A percentile compares a stretch with the other conserved stretches of the same genome.
phyloP scores from a whole-genome alignment of 2,888 invertebrate genomes.

The Plemyria rubiginata region DNA sequence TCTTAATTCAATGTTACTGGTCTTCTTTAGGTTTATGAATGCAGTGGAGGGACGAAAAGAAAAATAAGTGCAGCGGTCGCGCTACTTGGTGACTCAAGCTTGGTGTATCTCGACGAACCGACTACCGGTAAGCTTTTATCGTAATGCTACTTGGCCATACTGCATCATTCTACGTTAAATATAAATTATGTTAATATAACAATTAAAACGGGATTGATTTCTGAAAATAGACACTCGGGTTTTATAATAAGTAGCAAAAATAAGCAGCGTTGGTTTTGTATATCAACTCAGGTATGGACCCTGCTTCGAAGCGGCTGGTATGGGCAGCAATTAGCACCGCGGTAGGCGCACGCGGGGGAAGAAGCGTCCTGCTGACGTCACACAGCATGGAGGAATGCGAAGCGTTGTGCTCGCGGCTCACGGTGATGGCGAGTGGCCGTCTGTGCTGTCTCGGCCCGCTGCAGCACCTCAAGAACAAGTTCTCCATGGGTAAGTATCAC shows the following conservation, averaged over 20 bases:
- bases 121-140: conserved; percentile 61
- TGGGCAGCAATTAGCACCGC: conserved; percentile 89
- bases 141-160: background rate
- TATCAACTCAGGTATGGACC: conserved; percentile 88
- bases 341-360: conserved; percentile 81
- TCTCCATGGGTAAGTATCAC: conserved; percentile 84
- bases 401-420: conserved; percentile 90
- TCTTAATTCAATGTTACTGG: background rate
- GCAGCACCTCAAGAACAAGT: conserved; percentile 84
- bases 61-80: conserved; percentile 90
- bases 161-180: background rate
- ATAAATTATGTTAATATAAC: no score
- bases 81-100: conserved; percentile 87
- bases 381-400: conserved; percentile 93
- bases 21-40: conserved; percentile 48
- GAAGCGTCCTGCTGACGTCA: conserved; percentile 89
- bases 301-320: conserved; percentile 91
- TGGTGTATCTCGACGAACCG: conserved; percentile 88
- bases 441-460: conserved; percentile 89
- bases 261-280: background rate
- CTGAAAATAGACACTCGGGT: no score
- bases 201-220: no score
- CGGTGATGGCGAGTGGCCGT: conserved; percentile 91
- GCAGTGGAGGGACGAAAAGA: conserved; percentile 91
- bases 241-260: background rate